These are phyloP conservation scores for Tribolium castaneum DNA, from an alignment of 1,140 invertebrate species.

Conservation along the genomic window DNA sequence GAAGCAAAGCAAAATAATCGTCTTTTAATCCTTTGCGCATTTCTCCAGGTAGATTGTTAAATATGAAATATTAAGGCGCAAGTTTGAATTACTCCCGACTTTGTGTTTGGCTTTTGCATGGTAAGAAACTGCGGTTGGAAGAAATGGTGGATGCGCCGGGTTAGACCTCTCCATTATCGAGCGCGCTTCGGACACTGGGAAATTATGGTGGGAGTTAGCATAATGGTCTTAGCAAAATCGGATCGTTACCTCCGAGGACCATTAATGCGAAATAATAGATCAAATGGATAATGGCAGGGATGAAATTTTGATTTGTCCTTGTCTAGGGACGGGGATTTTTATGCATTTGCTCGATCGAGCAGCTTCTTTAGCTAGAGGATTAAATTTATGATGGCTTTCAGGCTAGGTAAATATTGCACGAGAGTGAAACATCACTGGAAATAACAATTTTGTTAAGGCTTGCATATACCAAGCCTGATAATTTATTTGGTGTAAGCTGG, in stretches of 20 bases:
- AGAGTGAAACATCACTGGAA: too few species aligned
- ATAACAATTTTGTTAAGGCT: too few species aligned
- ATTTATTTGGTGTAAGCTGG: too few species aligned
- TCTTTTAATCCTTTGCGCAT: slow-evolving; percentile 50
- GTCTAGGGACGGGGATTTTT: background rate
- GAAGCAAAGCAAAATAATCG: slow-evolving; percentile 51
- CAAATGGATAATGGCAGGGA: slow-evolving; percentile 2
- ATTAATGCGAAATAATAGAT: slow-evolving; percentile 12
- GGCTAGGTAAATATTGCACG: too few species aligned
- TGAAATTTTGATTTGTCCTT: background rate
- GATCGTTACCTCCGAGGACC: background rate
- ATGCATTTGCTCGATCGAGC: background rate
- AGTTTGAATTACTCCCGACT: slow-evolving; percentile 14
- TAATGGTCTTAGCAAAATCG: slow-evolving; percentile 20
- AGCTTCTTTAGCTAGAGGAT: background rate
- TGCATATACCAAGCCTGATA: too few species aligned
- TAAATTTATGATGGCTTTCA: too few species aligned
- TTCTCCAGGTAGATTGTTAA: slow-evolving; percentile 49
- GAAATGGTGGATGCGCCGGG: slow-evolving; percentile 15
- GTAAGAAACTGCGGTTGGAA: slow-evolving; percentile 9
- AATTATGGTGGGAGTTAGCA: background rate
- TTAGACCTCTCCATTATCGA: background rate
- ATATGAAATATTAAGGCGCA: slow-evolving; percentile 44
- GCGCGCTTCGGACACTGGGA: background rate
- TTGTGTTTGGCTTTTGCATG: background rate